Conservation (phyloP, 1,140 invertebrate species). For the Trypoxylus dichotomus region DNA sequence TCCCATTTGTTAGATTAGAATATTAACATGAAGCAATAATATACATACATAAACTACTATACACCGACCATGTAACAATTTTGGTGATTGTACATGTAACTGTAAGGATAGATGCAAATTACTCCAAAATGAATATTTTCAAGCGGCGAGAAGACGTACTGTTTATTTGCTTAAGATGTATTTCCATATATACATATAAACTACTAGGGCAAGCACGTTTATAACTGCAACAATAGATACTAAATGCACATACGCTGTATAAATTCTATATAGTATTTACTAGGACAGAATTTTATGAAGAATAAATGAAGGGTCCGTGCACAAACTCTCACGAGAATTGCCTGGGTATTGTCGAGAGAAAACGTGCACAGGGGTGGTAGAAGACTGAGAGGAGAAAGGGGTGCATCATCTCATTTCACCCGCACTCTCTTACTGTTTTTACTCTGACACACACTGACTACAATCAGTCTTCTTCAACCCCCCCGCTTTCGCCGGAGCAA, state of each 20-base stretch:
- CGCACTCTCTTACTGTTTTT: constrained; percentile 48
- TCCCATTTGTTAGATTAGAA: too few species aligned
- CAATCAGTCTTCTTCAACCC: constrained; percentile 51
- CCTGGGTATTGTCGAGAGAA: constrained; percentile 32
- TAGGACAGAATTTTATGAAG: constrained; percentile 32
- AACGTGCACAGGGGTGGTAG: constrained; percentile 33
- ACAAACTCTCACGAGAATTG: constrained; percentile 34
- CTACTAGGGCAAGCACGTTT: too few species aligned
- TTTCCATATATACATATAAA: too few species aligned
- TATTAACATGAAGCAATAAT: too few species aligned
- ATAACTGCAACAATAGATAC: neutral
- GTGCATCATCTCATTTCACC: constrained; percentile 40
- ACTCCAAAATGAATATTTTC: too few species aligned
- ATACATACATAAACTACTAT: too few species aligned
- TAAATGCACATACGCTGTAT: neutral
- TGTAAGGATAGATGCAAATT: too few species aligned
- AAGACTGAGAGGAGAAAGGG: constrained; percentile 28
- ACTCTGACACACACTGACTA: constrained; percentile 51
- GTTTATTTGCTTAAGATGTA: too few species aligned
- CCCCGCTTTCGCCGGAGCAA: constrained; percentile 11
- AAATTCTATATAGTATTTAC: neutral
- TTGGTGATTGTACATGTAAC: too few species aligned
- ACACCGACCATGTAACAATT: too few species aligned
- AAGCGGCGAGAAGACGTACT: too few species aligned
- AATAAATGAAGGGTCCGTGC: constrained; percentile 34